These are phyloP conservation scores for Elymnias hypermnestra DNA, from an alignment of 1,140 invertebrate genomes.

Conservation along the genomic window DNA sequence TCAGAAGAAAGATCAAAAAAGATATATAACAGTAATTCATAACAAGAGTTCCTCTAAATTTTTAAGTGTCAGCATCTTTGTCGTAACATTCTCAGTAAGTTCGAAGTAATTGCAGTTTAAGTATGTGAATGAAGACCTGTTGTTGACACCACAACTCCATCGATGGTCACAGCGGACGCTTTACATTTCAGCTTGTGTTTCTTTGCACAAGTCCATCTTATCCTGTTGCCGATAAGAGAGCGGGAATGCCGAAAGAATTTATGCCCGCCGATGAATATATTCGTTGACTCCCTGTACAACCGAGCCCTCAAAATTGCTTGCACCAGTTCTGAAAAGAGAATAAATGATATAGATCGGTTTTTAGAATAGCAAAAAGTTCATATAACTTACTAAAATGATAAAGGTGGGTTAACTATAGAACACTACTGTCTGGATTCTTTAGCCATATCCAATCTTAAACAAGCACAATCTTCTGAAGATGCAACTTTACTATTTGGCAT, in stretches of 20 bases:
- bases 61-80: no score
- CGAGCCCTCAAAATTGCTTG: conserved; percentile 49
- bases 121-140: conserved; percentile 48
- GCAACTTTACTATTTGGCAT: no score
- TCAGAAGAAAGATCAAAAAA: no score
- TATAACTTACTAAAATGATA: no score
- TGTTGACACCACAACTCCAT: conserved; percentile 50
- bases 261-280: conserved; percentile 56
- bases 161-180: conserved; percentile 54
- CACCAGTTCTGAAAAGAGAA: conserved; percentile 41
- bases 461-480: no score
- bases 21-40: no score
- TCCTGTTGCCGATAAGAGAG: conserved; percentile 51
- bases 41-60: no score
- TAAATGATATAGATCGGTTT: not conserved
- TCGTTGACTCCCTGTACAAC: conserved; percentile 46
- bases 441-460: no score
- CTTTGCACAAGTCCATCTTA: conserved; percentile 62
- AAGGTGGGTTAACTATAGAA: no score
- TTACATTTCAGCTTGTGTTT: conserved; percentile 64
- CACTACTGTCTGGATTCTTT: no score
- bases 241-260: conserved; percentile 63
- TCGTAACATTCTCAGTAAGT: no score
- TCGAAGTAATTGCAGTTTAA: no score
- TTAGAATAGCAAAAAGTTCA: not conserved